These are phyloP conservation scores for Aviceda subcristata DNA, from an alignment of 2,113 vertebrate species.

Conservation along the genomic window DNA sequence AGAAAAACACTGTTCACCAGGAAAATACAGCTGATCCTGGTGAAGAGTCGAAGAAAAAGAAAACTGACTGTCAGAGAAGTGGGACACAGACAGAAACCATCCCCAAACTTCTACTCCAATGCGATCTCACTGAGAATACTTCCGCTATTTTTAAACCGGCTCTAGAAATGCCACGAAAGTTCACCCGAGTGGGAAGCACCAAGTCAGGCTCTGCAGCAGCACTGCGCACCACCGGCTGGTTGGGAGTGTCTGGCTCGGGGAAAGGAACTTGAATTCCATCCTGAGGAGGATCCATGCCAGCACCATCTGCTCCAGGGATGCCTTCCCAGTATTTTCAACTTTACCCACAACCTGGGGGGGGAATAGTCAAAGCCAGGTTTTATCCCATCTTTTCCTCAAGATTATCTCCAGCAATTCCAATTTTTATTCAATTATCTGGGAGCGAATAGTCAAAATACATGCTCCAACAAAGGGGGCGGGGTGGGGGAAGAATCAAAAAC, in stretches of 20 bases:
- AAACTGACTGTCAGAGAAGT: accelerated
- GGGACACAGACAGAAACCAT: not conserved
- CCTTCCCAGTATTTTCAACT: not conserved
- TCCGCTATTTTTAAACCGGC: not conserved
- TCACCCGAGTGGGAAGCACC: not conserved
- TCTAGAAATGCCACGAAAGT: not conserved
- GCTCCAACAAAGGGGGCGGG: not conserved
- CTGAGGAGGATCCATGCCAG: not conserved
- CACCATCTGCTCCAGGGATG: conserved; percentile 45
- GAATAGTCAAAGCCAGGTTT: not conserved
- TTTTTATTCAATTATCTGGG: not conserved
- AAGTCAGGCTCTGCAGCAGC: not conserved
- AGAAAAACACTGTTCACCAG: not conserved
- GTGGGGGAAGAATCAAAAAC: not conserved
- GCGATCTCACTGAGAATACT: accelerated
- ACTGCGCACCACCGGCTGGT: not conserved
- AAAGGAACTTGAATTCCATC: not conserved
- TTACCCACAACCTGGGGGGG: not conserved
- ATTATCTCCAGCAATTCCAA: not conserved
- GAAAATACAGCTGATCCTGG: not conserved
- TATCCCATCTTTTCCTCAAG: not conserved
- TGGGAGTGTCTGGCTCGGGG: not conserved
- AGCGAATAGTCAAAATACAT: not conserved
- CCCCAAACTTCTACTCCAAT: not conserved
- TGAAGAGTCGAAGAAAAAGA: not conserved